Evolutionary conservation across 37 sponge, comb jelly and placozoan genomes (phyloP), one percentile per base, ranked within the genome.

Genomic region (Aplysina aerophoba): DNA sequence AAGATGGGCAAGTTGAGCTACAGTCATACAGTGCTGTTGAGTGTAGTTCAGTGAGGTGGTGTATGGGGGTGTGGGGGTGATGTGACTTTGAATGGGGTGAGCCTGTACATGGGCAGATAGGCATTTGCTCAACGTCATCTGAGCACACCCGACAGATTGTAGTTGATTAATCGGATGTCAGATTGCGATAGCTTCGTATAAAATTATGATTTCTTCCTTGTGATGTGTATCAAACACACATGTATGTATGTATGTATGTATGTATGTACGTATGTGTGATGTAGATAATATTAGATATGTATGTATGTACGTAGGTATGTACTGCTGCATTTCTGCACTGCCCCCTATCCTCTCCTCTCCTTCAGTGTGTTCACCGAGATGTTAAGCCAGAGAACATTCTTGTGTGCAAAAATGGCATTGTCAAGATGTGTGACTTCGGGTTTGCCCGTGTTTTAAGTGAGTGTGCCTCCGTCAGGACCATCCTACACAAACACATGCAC

Each of bases 331-430:
- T 57, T 57, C 17, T 57, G 59, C 15, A n/a, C 17, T 15, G 59
- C 17, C 17, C 17, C 59, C 59, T 57, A 57, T 68, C 27, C 34
- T 41, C 6, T 84, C n/a, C 75, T 57, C 36, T 16, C n/a, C n/a
- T 28, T 15, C 62, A 92, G 93, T 92, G 94, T 71, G 94, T 98
- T 62, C 99, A 98, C 62, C 84, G 99, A 15, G 99, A 98, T 87
- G 95, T 98, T n/a, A 98, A 98, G 60, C 99, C 99, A 20, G 99
- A 98, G 68, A 98, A 98, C 59, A 98, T 98, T 69, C 85, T 98
- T 14, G 84, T 98, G 35, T 85, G 84, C 54, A 95, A 90, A 75
- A 88, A 89, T 55, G 96, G 96, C 12, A 89, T 98, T 17, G 92
- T 98, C 37, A 98, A 98, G 41, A 73, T 98, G 4, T 98, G 99